These are phyloP conservation scores for Harlomillsia oculata DNA, from an alignment of 1,140 invertebrate species.

Conservation along the genomic window DNA sequence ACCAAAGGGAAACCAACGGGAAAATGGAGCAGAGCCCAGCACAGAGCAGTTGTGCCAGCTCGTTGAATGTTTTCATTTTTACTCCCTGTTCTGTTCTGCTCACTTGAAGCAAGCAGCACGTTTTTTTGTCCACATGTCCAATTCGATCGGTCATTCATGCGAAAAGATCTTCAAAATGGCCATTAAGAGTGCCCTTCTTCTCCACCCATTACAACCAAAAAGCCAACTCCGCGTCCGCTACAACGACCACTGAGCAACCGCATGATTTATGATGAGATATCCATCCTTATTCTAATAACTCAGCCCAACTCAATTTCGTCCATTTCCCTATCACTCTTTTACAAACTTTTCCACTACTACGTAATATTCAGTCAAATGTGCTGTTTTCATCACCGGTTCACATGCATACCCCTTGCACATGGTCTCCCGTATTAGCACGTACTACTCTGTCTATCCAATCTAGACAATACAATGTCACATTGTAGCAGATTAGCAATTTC, in stretches of 20 bases:
- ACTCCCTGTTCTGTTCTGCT: constrained; percentile 11
- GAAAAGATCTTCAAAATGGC: constrained; percentile 33
- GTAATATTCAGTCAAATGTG: too few species aligned
- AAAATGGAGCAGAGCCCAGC: too few species aligned
- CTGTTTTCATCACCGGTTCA: too few species aligned
- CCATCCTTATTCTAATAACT: constrained; percentile 31
- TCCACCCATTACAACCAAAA: constrained; percentile 24
- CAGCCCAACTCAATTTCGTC: constrained; percentile 33
- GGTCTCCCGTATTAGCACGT: too few species aligned
- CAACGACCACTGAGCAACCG: background rate
- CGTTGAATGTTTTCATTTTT: constrained; percentile 33
- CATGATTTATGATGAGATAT: constrained; percentile 21
- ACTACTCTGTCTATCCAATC: too few species aligned
- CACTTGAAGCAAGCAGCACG: constrained; percentile 13
- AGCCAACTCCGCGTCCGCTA: constrained; percentile 7
- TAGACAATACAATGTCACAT: too few species aligned
- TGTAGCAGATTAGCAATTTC: too few species aligned
- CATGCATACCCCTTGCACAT: too few species aligned
- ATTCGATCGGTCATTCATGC: constrained; percentile 34
- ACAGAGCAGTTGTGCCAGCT: constrained; percentile 23
- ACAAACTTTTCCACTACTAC: background rate
- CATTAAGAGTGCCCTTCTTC: constrained; percentile 29
- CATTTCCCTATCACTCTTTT: constrained; percentile 16
- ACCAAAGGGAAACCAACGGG: too few species aligned
- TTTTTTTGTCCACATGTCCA: constrained; percentile 27